Percentiles rank a stretch among this genome's conserved stretches.
phyloP scores from a whole-genome alignment of 1,140 invertebrate genomes.

The Colletes latitarsis region DNA sequence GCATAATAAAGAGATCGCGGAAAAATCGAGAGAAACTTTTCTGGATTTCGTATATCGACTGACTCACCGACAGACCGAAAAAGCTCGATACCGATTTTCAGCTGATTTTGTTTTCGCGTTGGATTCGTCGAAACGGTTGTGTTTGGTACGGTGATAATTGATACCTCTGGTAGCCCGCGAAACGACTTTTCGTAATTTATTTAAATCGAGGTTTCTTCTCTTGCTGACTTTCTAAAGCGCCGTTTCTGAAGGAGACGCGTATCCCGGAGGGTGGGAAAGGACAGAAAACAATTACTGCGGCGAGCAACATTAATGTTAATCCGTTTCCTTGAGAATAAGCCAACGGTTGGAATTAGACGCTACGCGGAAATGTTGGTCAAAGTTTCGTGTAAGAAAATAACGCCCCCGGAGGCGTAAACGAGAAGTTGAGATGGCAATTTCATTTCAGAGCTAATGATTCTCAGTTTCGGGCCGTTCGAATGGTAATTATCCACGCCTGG shows the following conservation, averaged over 20 bases:
- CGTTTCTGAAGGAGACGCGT: neutral
- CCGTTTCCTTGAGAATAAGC: conserved; percentile 19
- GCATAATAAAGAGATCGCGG: too few species aligned
- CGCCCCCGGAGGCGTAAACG: conserved; percentile 27
- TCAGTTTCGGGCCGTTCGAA: neutral
- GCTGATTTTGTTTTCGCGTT: neutral
- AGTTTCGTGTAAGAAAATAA: conserved; percentile 35
- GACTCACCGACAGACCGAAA: neutral
- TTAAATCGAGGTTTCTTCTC: conserved; percentile 13
- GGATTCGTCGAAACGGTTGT: conserved; percentile 14
- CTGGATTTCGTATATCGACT: neutral
- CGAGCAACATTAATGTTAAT: conserved; percentile 40
- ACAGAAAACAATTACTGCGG: neutral
- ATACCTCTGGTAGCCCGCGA: neutral
- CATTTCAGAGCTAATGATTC: too few species aligned
- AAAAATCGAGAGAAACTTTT: neutral
- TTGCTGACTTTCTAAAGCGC: neutral
- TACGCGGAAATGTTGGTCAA: conserved; percentile 10
- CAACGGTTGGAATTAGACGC: neutral
- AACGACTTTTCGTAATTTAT: conserved; percentile 20
- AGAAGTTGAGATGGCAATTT: conserved; percentile 1
- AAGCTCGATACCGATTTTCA: neutral
- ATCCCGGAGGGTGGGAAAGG: neutral
- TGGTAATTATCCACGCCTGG: neutral
- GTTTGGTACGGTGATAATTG: neutral